Evolutionary conservation across 2,113 vertebrate species (phyloP), one percentile per base, ranked within the genome.

Genomic region (Oxygymnocypris stewartii): DNA sequence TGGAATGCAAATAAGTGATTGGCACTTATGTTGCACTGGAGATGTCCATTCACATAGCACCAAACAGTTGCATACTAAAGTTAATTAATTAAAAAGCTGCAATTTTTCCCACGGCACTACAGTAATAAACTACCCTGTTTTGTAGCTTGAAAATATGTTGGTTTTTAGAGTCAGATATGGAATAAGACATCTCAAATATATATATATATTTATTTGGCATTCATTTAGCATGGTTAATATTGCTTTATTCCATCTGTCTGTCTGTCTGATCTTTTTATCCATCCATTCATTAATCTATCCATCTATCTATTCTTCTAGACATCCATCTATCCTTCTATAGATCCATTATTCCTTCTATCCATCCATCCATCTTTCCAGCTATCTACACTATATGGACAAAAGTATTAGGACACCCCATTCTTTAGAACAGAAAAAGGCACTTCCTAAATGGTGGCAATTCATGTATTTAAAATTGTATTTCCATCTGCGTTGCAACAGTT

Each of bases 1-100:
- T 51, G 74, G 84, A 73, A 74, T 63, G 51, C 23, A n/a, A 83
- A 42, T n/a, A 40, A 75, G 14, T 31, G 57, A 59, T 20, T 84
- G 83, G 51, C 35, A 31, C 83, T 61, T 23, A 35, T 40, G 35
- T 74, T 59, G 69, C 6, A 75, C 59, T 44, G 42, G 54, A 63
- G 54, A 59, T 76, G 49, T 74, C n/a, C 37, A 75, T 84, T 77
- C 47, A 37, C 28, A 75, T n/a, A 1, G 18, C 59, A 47, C 57
- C 61, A 63, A 49, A 20, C 42, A 65, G 74, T 85, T 76, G 37
- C 83, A 47, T 65, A 44, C 42, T 76, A 78, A 63, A 11, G n/a
- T 63, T 35, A 85, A 65, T 78, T 67, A 47, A 78, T 85, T 85
- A 65, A 4, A 67, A 65, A 28, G 14, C 54, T 61, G 54, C 3